Evolutionary conservation across 2,797 vertebrate genomes (phyloP).

Genomic region (Oophaga sylvatica): DNA sequence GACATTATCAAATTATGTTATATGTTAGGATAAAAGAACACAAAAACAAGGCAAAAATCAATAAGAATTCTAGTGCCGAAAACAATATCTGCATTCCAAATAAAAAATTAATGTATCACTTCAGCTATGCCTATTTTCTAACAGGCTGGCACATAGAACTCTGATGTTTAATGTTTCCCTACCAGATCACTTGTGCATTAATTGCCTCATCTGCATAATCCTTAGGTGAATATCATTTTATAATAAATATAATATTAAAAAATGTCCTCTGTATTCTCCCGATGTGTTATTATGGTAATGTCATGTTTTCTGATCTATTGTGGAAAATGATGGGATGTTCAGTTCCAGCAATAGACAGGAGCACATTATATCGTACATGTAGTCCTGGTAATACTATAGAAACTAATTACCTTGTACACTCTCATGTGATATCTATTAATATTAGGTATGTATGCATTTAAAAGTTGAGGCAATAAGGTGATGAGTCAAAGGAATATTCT

Average conservation of each 20-base stretch:
- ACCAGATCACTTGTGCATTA: neutral
- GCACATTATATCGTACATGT: neutral
- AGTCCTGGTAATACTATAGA: neutral
- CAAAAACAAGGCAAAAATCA: conserved; percentile 8
- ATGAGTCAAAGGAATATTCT: neutral
- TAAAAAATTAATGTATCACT: conserved; percentile 1
- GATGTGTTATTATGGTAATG: conserved; percentile 35
- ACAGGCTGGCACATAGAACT: neutral
- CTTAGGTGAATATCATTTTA: conserved; percentile 11
- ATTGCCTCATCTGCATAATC: conserved; percentile 14
- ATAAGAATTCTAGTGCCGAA: neutral
- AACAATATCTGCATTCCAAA: neutral
- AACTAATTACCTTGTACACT: neutral
- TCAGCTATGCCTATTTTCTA: neutral
- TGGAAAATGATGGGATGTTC: neutral
- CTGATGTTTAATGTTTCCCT: conserved; percentile 6
- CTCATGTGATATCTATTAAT: neutral
- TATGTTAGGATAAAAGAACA: neutral
- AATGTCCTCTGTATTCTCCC: neutral
- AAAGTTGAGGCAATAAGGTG: neutral
- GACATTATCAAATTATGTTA: neutral
- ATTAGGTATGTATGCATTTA: neutral
- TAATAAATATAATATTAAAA: conserved; percentile 1
- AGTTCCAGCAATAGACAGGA: neutral
- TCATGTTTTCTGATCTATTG: conserved; percentile 11